Conservation (phyloP, 2,797 vertebrate species). For the Picus viridis region DNA sequence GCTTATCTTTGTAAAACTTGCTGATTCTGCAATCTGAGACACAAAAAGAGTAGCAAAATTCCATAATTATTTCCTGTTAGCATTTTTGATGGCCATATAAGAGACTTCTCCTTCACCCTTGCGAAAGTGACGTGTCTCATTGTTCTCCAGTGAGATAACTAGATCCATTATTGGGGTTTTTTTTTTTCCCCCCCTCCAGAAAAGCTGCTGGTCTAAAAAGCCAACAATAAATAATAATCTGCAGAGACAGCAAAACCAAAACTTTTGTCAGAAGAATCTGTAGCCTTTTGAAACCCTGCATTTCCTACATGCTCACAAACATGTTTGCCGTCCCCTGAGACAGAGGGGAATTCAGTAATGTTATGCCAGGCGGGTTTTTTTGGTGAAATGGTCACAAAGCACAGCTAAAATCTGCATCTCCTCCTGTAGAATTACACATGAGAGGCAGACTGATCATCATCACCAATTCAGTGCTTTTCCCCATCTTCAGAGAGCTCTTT, state of each 20-base stretch:
- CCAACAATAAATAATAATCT: neutral
- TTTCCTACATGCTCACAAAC: neutral
- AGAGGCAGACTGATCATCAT: slow-evolving; percentile 24
- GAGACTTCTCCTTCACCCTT: slow-evolving; percentile 27
- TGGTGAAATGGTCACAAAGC: slow-evolving; percentile 19
- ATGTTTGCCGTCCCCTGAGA: neutral
- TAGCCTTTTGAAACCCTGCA: neutral
- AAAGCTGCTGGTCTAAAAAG: neutral
- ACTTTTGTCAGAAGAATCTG: neutral
- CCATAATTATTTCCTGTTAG: slow-evolving; percentile 14
- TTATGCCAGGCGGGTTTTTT: neutral
- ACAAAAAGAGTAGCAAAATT: neutral
- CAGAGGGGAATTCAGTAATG: neutral
- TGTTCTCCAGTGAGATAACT: neutral
- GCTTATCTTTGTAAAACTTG: neutral
- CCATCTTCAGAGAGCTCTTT: slow-evolving; percentile 17
- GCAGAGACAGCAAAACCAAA: neutral
- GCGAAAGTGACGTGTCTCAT: neutral
- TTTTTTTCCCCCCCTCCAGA: neutral
- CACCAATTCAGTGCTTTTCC: slow-evolving; percentile 23
- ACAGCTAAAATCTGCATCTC: slow-evolving; percentile 37
- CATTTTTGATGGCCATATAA: neutral
- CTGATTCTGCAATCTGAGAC: neutral
- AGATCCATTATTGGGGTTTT: neutral
- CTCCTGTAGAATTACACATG: slow-evolving; percentile 8